phyloP scores from a whole-genome alignment of 2,113 vertebrate genomes.

The Clinocottus analis region DNA sequence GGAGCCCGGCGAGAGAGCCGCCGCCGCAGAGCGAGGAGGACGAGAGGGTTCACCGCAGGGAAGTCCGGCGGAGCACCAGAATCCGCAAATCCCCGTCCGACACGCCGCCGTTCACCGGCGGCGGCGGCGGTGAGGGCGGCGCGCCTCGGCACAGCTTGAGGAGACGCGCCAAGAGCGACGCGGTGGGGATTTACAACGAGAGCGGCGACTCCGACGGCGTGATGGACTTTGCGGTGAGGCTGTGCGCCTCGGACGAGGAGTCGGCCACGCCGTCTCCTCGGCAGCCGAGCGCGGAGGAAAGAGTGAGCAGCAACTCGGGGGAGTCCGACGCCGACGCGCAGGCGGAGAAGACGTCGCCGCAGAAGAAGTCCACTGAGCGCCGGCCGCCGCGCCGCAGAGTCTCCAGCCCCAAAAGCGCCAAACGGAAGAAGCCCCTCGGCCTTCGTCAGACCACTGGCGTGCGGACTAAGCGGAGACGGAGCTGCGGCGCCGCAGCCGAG shows the following conservation, averaged over 20 bases:
- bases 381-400: not conserved
- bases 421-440: not conserved
- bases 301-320: constrained; percentile 15
- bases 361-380: not conserved
- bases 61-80: constrained; percentile 42
- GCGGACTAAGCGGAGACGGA: constrained; percentile 17
- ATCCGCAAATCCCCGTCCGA: constrained; percentile 21
- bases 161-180: constrained; percentile 56
- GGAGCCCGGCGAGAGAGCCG: not conserved
- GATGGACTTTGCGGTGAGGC: constrained; percentile 43
- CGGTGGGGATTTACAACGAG: constrained; percentile 69
- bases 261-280: not conserved
- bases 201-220: constrained; percentile 59
- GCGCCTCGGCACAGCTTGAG: constrained; percentile 44
- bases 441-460: not conserved
- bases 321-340: constrained; percentile 17
- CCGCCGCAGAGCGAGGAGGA: not conserved
- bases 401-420: not conserved
- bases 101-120: not conserved
- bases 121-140: too few relatives aligned
- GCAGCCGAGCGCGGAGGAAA: not conserved
- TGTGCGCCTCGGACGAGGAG: constrained; percentile 58
- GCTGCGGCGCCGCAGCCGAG: not conserved
- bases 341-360: constrained; percentile 21
- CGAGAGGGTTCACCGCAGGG: not conserved